Base-by-base conservation (phyloP, 2,888 invertebrate genomes). In the Orchesella flavescens region DNA sequence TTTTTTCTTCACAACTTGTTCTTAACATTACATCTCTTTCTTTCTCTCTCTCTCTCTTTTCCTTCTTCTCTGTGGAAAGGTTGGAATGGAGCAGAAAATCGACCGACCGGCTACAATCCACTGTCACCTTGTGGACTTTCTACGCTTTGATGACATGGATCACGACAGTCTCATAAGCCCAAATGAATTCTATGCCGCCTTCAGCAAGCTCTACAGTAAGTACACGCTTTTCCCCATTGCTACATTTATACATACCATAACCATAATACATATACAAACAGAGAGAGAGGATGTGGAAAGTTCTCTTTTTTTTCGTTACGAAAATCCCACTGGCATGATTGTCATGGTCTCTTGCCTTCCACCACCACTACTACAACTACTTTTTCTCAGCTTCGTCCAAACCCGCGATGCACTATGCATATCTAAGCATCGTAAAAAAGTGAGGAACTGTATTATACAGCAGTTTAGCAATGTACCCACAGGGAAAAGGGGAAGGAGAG, bases 111-210 rank as follows among this genome's bases (percentile, higher is more conserved):
- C 76, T 24, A 65, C 77, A 72, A 79, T 34, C 34, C 80, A 83
- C 69, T 86, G 86, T 80, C 86, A 86, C 57, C 77, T 84, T 46
- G 91, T 92, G 2, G 93, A 94, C 89, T 93, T 94, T 92, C 92
- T 94, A 80, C 92, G 91, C 83, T 94, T 92, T 90, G 94, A 94
- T 89, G 94, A 94, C 89, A 90, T 92, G 12, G 93, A 94, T 89
- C 91, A 92, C 86, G 93, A 94, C 89, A 92, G 92, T 21, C 92
- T 92, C 87, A 90, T 94, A 66, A 93, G 93, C 89, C 93, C 94
- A 87, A 93, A 93, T 89, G 94, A 94, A 90, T 94, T 94, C 90
- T 94, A 94, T 90, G 92, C 93, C 87, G 94, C 94, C 82, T 94
- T 94, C 91, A 94, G 94, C 92, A 94, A 94, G 91, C 92, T 93